These are phyloP conservation scores for Gyps fulvus DNA, from an alignment of 2,113 vertebrate species.

Conservation along the genomic window DNA sequence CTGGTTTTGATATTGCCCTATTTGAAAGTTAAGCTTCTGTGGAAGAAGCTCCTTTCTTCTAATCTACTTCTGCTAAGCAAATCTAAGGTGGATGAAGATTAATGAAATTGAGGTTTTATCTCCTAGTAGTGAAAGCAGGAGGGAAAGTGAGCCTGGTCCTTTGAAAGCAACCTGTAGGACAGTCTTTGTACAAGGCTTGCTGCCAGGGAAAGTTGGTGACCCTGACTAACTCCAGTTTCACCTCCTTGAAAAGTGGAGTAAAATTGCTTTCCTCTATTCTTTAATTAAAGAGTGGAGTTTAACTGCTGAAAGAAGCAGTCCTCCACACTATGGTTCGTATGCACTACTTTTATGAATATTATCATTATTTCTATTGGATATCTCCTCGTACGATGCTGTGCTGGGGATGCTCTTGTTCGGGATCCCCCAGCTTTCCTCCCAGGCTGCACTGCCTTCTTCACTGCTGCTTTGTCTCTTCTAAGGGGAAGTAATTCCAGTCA, in stretches of 20 bases:
- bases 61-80: neutral
- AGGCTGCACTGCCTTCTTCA: neutral
- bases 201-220: neutral
- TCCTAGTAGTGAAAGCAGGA: neutral
- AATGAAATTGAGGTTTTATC: neutral
- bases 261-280: neutral
- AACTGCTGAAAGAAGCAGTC: neutral
- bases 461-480: neutral
- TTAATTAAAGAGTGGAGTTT: neutral
- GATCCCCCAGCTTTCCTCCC: neutral
- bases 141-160: neutral
- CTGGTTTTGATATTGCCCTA: neutral
- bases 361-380: neutral
- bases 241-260: neutral
- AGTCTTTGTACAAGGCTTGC: neutral
- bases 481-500: neutral
- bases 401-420: neutral
- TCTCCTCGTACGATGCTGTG: neutral
- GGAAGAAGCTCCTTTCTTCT: neutral
- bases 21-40: neutral
- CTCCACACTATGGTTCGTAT: neutral
- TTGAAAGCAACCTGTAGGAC: neutral
- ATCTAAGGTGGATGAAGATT: neutral
- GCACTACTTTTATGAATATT: neutral
- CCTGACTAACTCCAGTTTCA: neutral